Conservation (phyloP, 1,140 invertebrate genomes). For the Apis mellifera region Amel_HAv3.1 CM009939.2:3149501-3150000, state of each 20-base stretch:
- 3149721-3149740: conserved; percentile 79
- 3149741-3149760: conserved; percentile 77
- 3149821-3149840: conserved; percentile 61
- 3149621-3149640: conserved; percentile 52
- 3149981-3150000: no score
- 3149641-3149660: not conserved
- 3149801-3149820: conserved; percentile 64
- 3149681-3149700: conserved; percentile 64
- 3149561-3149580: conserved; percentile 34
- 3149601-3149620: conserved; percentile 58
- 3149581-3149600: conserved; percentile 38
- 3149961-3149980: no score
- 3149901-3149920: no score
- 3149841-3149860: conserved; percentile 72
- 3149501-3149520: not conserved
- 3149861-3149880: conserved; percentile 70
- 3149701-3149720: conserved; percentile 69
- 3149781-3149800: conserved; percentile 78
- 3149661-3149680: conserved; percentile 40
- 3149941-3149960: no score
- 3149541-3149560: conserved; percentile 27
- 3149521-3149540: conserved; percentile 64
- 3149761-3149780: conserved; percentile 77
- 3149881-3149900: conserved; percentile 62
- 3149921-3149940: no score